These are phyloP conservation scores for Lasioglossum zephyrum DNA, from an alignment of 2,888 invertebrate species.

Conservation along the genomic window DNA sequence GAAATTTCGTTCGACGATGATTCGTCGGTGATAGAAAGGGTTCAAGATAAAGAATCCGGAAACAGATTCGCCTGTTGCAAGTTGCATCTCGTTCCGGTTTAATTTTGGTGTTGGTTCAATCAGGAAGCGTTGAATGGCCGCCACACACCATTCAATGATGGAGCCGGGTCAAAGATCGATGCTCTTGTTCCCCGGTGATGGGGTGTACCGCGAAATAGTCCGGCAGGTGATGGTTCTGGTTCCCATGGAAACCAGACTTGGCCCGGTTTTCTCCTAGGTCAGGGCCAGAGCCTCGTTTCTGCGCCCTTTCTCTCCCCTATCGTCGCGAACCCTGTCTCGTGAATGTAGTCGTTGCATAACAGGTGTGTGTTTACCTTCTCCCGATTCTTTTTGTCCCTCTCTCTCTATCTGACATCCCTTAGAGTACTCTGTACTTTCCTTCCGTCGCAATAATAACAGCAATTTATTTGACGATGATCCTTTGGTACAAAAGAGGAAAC, in stretches of 20 bases:
- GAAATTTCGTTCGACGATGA: neutral
- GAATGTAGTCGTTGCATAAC: constrained; percentile 40
- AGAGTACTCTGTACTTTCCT: no score
- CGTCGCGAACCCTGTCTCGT: constrained; percentile 5
- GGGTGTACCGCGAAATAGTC: constrained; percentile 61
- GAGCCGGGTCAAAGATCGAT: constrained; percentile 55
- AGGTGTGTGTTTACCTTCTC: constrained; percentile 54
- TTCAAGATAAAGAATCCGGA: neutral
- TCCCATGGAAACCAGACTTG: constrained; percentile 67
- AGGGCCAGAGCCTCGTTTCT: constrained; percentile 45
- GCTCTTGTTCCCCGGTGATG: constrained; percentile 23
- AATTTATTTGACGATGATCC: neutral
- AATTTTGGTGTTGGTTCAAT: constrained; percentile 9
- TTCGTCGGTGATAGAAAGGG: neutral
- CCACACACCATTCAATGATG: constrained; percentile 49
- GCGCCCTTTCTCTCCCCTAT: constrained; percentile 10
- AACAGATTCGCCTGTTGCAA: neutral
- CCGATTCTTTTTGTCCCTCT: neutral
- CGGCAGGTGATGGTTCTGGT: constrained; percentile 67
- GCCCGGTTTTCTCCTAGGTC: constrained; percentile 55
- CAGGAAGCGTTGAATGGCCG: constrained; percentile 39
- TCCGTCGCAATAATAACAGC: neutral
- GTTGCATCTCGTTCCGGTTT: neutral
- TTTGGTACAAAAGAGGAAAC: neutral
- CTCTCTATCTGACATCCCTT: neutral